These are phyloP conservation scores for Enteromius trimaculatus DNA, from an alignment of 2,797 vertebrate genomes.

Conservation along the genomic window DNA sequence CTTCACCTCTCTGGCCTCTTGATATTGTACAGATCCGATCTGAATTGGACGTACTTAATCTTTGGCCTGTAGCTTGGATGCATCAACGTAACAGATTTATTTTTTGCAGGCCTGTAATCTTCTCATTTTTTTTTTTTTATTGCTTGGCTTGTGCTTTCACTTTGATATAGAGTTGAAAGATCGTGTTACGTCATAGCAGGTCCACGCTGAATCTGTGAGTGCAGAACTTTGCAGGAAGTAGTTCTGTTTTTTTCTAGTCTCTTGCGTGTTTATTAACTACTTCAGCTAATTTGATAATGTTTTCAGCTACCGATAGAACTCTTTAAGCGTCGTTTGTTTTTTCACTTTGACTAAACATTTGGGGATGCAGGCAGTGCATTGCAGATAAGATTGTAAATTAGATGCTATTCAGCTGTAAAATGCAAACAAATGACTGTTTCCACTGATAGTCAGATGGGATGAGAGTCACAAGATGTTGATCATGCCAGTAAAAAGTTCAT, in stretches of 20 bases:
- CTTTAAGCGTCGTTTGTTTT: neutral
- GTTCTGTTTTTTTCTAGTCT: neutral
- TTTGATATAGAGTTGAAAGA: constrained; percentile 70
- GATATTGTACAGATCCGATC: constrained; percentile 22
- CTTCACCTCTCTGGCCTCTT: constrained; percentile 54
- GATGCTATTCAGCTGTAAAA: neutral
- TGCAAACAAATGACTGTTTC: neutral
- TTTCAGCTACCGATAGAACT: neutral
- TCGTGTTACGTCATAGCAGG: constrained; percentile 62
- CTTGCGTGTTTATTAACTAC: neutral
- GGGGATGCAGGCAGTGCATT: neutral
- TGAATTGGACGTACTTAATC: constrained; percentile 12
- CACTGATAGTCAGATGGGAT: constrained; percentile 4
- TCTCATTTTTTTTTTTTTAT: neutral
- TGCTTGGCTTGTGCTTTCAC: constrained; percentile 46
- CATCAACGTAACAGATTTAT: neutral
- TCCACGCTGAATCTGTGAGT: constrained; percentile 54
- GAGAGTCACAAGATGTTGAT: constrained; percentile 19
- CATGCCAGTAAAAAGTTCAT: constrained; percentile 3
- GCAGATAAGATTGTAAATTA: neutral
- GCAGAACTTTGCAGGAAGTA: constrained; percentile 24
- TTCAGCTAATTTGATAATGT: neutral
- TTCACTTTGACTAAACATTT: neutral
- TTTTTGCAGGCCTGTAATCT: neutral
- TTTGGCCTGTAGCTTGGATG: neutral